A percentile compares a stretch with the other conserved stretches of the same genome.
Evolutionary conservation across 1,140 invertebrate species (phyloP).

Genomic region (Temnothorax longispinosus): DNA sequence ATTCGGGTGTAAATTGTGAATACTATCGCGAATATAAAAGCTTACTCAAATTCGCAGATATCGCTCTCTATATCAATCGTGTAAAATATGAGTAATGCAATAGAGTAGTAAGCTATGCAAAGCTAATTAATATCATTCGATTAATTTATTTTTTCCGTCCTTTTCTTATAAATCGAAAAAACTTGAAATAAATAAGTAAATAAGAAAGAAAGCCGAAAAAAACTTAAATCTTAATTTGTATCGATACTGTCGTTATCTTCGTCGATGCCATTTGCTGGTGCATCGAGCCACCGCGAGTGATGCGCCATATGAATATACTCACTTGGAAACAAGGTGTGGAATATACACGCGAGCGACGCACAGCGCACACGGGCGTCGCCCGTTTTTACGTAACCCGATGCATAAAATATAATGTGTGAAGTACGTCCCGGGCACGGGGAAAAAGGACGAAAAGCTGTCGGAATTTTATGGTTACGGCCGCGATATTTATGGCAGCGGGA

Average conservation of each 20-base stretch:
- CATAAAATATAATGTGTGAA: conserved; percentile 59
- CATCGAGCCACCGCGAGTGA: neutral
- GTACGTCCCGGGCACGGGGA: neutral
- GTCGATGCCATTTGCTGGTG: conserved; percentile 12
- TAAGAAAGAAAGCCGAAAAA: neutral
- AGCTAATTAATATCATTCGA: neutral
- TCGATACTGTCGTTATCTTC: conserved; percentile 7
- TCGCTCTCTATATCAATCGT: neutral
- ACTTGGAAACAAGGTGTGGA: conserved; percentile 12
- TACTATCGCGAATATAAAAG: neutral
- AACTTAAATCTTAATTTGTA: neutral
- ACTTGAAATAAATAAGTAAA: neutral
- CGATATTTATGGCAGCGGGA: conserved; percentile 43
- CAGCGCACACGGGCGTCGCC: neutral
- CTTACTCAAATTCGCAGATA: neutral
- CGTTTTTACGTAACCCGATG: conserved; percentile 36
- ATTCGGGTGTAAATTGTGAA: neutral
- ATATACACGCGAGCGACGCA: neutral
- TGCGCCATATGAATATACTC: conserved; percentile 59
- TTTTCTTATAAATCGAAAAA: neutral
- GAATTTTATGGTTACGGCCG: conserved; percentile 50
- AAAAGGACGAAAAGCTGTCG: conserved; percentile 36
- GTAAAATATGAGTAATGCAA: neutral
- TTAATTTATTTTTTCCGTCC: neutral
- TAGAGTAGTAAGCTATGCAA: neutral